Evolutionary conservation across 2,888 invertebrate genomes (phyloP), one percentile per base, ranked within the genome.

Genomic region (Machimus rusticus): DNA sequence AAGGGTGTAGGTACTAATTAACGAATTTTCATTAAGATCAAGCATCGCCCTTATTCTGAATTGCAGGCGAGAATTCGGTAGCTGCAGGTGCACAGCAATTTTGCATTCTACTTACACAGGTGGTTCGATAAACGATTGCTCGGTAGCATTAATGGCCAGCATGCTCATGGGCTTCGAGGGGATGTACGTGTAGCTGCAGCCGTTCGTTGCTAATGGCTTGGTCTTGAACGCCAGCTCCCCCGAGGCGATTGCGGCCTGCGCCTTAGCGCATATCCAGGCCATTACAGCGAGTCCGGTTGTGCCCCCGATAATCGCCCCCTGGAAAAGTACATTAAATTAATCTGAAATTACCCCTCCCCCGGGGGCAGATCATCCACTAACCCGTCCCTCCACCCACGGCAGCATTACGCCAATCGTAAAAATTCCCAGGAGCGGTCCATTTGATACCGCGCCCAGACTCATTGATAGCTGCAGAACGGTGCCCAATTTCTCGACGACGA

Each of bases 381-480:
- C 95, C 92, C 93, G 94, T 34, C 94, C 93, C 90, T 94, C 94
- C 0, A 95, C 93, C 94, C 95, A 95, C 0, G 96, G 96, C 89
- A 96, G 91, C 90, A 96, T 92, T 87, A 96, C 93, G 14, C 96
- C 96, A 91, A 95, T 94, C 14, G 94, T 95, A 90, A 96, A 96
- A 87, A 96, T 94, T 55, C 95, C 96, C 86, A 96, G 91, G 6
- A 95, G 93, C 2, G 96, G 95, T 12, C 96, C 96, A 90, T 94
- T 95, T 34, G 95, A 94, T 88, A 96, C 95, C 12, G 95, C 94
- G 46, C 94, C 94, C 85, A 95, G 92, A 81, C 94, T 95, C 90
- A 95, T 94, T 2, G 95, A 94, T 87, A 95, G 94, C 93, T 96
- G 96, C 39, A 96, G 91, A 51, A 97, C 95, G 2, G 95, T 94